Evolutionary conservation across 2,888 invertebrate species (phyloP), one percentile per base, ranked within the genome.

Genomic region (Monoplex corrugatus): DNA sequence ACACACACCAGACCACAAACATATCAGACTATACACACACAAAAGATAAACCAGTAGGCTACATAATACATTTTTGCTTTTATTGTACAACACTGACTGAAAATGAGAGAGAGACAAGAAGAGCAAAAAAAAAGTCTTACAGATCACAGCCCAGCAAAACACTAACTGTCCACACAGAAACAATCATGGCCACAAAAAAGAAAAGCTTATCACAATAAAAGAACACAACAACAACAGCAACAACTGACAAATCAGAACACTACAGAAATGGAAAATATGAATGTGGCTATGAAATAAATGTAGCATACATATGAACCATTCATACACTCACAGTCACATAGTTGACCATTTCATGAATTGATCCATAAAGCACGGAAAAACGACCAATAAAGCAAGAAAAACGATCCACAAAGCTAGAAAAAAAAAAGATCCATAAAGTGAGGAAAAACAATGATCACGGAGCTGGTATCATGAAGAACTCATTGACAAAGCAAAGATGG

Each of bases 31-130:
- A n/a, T n/a, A n/a, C n/a, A n/a, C 72, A 72, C 72, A 32, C 72
- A 35, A 32, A 32, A 32, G 8, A 8, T 8, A 6, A 32, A 32
- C 72, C 32, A 23, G 16, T 3, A 35, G 35, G 35, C 40, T 10
- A 40, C 6, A 28, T 23, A 8, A 32, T 43, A 43, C n/a, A 43
- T 80, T 43, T 23, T 80, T 5, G 10, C 43, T 78, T 80, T 80
- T 80, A 80, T 80, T 80, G 78, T 40, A 80, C 78, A 43, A 80
- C 78, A 80, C 78, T 43, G 78, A 80, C 78, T 43, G 78, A 80
- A 75, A 75, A 38, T 5, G 32, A 80, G 43, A 40, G 10, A 23
- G 32, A 78, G 43, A 80, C 5, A 40, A 38, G 43, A 80, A 10
- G 43, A 80, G 5, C 23, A 43, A 72, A 72, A 40, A 23, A 40